Evolutionary conservation across 2,797 vertebrate genomes (phyloP).

Genomic region (Gallinago solitaria): DNA sequence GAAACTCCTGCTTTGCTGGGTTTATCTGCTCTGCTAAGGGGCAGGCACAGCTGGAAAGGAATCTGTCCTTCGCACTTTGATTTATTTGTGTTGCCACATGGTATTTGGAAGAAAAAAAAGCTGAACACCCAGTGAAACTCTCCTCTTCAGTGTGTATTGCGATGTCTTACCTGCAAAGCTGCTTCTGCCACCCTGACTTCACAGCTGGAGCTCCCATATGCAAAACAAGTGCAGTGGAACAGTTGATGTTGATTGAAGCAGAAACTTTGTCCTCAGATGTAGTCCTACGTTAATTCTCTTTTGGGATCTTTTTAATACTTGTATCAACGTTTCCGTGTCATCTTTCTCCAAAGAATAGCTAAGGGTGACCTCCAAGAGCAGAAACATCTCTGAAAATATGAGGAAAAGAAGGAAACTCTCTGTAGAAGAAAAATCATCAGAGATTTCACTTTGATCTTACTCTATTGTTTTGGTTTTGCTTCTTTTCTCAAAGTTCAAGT

Average conservation of each 20-base stretch:
- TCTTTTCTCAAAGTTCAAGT: conserved; percentile 41
- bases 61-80: neutral
- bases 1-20: neutral
- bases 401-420: neutral
- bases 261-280: neutral
- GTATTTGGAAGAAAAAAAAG: neutral
- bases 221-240: neutral
- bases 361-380: neutral
- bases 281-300: neutral
- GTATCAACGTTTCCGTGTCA: neutral
- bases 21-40: neutral
- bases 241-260: neutral
- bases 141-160: neutral
- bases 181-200: neutral
- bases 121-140: rapidly evolving
- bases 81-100: neutral
- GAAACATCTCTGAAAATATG: neutral
- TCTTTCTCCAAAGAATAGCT: neutral
- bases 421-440: neutral
- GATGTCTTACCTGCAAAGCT: neutral
- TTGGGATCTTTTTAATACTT: neutral
- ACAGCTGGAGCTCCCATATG: neutral
- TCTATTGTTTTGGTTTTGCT: conserved; percentile 48
- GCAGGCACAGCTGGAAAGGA: neutral
- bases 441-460: conserved; percentile 46